Evolutionary conservation across 2,888 invertebrate species (phyloP).

Genomic region (Brachypterus glaber): DNA sequence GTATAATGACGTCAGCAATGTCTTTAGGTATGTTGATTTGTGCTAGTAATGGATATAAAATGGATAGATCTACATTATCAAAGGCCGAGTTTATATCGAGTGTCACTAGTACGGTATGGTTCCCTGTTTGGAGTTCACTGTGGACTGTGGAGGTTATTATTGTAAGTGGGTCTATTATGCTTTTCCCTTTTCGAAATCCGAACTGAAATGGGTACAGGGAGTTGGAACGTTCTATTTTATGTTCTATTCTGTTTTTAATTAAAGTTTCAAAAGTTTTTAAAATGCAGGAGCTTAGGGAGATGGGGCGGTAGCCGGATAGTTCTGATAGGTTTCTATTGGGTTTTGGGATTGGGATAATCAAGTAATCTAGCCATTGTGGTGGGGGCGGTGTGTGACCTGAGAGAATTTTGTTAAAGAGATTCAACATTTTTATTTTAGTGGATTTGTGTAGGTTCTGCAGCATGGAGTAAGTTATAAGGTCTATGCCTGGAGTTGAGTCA

Average conservation of each 20-base stretch:
- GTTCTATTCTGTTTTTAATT: slow-evolving; percentile 7
- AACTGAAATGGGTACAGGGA: slow-evolving; percentile 2
- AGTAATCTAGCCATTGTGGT: slow-evolving; percentile 2
- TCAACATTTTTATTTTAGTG: not conserved
- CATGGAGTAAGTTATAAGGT: slow-evolving; percentile 5
- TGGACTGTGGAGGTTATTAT: not conserved
- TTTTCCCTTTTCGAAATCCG: slow-evolving; percentile 9
- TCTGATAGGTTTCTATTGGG: slow-evolving; percentile 3
- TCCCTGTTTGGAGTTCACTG: not conserved
- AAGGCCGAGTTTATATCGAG: slow-evolving; percentile 9
- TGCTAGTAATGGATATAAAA: slow-evolving; percentile 3
- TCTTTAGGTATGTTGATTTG: not conserved
- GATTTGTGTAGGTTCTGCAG: slow-evolving; percentile 4
- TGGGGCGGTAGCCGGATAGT: slow-evolving; percentile 7
- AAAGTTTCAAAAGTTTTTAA: slow-evolving; percentile 9
- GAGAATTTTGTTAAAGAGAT: slow-evolving; percentile 5
- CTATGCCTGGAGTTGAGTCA: slow-evolving; percentile 8
- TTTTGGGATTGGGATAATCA: slow-evolving; percentile 7
- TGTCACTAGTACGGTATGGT: slow-evolving; percentile 4
- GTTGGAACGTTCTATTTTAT: slow-evolving; percentile 4
- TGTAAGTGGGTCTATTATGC: slow-evolving; percentile 1
- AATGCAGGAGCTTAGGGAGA: slow-evolving; percentile 7
- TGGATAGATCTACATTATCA: slow-evolving; percentile 8
- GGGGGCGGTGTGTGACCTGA: not conserved
- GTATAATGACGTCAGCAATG: slow-evolving; percentile 1